Base-by-base conservation (phyloP, 2,888 invertebrate species). In the Eupithecia tripunctaria region DNA sequence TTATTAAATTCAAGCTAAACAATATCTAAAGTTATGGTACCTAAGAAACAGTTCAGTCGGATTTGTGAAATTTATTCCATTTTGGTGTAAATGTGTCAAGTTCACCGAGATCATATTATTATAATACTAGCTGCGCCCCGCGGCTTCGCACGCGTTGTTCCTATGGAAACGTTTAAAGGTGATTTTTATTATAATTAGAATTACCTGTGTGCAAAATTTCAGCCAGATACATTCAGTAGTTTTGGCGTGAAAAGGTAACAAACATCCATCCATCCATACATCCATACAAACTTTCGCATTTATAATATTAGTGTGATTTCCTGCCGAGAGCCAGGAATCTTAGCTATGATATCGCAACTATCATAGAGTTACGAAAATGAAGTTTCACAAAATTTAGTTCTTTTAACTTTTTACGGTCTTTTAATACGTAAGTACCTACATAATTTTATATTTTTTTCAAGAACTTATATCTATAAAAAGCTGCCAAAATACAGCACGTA, bases 401-500 rank as follows among this genome's bases (percentile, higher is more conserved):
- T 8, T 51, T 10, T 2, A 51, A 21, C 21, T 21, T 21, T 21
- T 51, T 21, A 51, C 21, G 21, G 21, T 51, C 21, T 51, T 51
- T 51, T 51, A 21, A 56, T 25, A 14, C 56, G 3, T 7, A 56
- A 1, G 12, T 25, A 56, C n/a, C n/a, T n/a, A n/a, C n/a, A n/a
- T 12, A 56, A 56, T 56, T 29, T 15, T 60, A 3, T 27, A n/a
- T n/a, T n/a, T n/a, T n/a, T n/a, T n/a, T n/a, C n/a, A 27, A 59
- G 10, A 18, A 62, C 8, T 36, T n/a, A 62, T 62, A 1, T 10
- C 62, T n/a, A 25, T 6, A 60, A 29, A 12, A 29, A 62, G 2
- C 32, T 62, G 1, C n/a, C n/a, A 32, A 62, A 62, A 36, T 36
- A 36, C 63, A 36, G 63, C 63, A n/a, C 63, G 63, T 36, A 36